Percentiles rank a stretch among this genome's conserved stretches.
Conservation (phyloP, 1,140 invertebrate species). For the Brachionus asplanchnoidis region DNA sequence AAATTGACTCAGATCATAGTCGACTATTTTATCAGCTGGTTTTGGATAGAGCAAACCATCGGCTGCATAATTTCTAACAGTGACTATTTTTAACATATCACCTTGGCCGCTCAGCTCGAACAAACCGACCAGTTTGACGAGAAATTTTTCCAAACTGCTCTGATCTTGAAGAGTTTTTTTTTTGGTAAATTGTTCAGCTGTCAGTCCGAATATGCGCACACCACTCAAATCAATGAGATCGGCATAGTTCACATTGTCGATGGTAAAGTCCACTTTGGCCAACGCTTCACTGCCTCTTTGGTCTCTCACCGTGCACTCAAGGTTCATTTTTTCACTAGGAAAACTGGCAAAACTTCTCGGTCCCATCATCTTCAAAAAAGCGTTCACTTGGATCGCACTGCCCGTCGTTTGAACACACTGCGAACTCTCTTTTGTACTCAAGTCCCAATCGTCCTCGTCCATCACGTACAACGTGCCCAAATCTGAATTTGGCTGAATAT, state of each 20-base stretch:
- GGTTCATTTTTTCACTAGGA: not conserved
- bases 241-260: conserved; percentile 33
- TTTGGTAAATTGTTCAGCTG: not conserved
- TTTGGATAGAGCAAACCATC: not conserved
- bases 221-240: conserved; percentile 7
- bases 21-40: not conserved
- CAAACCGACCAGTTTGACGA: conserved; percentile 24
- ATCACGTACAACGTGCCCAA: conserved; percentile 14
- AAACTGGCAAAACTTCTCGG: not conserved
- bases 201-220: not conserved
- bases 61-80: not conserved
- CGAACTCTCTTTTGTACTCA: not conserved
- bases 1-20: not conserved
- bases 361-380: not conserved
- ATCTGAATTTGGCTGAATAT: not conserved
- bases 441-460: conserved; percentile 38
- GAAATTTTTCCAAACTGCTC: conserved; percentile 17
- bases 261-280: conserved; percentile 26
- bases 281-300: not conserved
- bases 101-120: not conserved
- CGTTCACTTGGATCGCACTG: not conserved
- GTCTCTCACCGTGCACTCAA: conserved; percentile 1
- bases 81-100: conserved; percentile 10
- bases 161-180: not conserved
- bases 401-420: not conserved